phyloP scores from a whole-genome alignment of 2,888 invertebrate genomes.

The Cataglyphis albicans region DNA sequence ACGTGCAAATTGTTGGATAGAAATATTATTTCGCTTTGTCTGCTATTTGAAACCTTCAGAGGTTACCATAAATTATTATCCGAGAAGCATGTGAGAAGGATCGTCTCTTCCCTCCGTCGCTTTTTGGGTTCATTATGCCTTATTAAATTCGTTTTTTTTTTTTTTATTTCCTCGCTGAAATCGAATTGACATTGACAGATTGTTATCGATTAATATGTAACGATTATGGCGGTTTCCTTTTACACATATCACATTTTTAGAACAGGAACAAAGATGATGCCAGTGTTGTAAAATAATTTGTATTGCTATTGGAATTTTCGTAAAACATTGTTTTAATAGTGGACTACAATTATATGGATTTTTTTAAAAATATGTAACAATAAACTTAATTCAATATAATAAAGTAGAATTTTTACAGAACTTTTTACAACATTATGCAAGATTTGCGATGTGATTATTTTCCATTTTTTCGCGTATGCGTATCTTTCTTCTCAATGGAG shows the following conservation, averaged over 20 bases:
- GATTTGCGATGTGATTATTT: conserved; percentile 18
- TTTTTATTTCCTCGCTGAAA: conserved; percentile 54
- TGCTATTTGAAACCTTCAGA: conserved; percentile 12
- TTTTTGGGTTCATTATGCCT: conserved; percentile 60
- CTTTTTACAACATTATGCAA: not conserved
- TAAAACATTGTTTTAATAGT: not conserved
- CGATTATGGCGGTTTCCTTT: not conserved
- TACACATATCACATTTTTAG: not conserved
- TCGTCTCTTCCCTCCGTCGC: conserved; percentile 42
- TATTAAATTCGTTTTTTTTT: conserved; percentile 54
- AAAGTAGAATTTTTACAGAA: not conserved
- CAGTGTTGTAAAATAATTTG: not conserved
- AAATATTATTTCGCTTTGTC: conserved; percentile 21
- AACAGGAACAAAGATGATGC: not conserved
- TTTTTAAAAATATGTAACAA: not conserved
- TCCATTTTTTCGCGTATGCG: not conserved
- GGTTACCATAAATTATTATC: conserved; percentile 24
- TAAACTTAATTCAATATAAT: not conserved
- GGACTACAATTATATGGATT: not conserved
- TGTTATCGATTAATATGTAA: conserved; percentile 44
- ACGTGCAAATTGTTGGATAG: conserved; percentile 12
- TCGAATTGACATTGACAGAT: conserved; percentile 30
- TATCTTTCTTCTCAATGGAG: not conserved
- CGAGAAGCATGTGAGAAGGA: conserved; percentile 37
- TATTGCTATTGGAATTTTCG: not conserved